Base-by-base conservation (phyloP, 2,888 invertebrate genomes). In the Limenitis camilla region DNA sequence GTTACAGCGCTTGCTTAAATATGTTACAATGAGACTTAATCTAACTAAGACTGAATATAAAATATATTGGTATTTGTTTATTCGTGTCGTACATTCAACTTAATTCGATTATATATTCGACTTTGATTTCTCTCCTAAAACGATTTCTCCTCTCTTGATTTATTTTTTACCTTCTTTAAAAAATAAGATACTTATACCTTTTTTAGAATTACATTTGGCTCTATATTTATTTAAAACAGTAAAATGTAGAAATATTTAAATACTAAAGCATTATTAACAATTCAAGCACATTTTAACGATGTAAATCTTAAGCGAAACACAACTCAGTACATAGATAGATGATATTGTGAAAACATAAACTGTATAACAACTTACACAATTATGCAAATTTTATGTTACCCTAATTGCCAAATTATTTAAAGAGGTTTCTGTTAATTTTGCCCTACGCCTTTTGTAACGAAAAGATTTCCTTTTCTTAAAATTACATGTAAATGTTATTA, bases 321-420 rank as follows among this genome's bases (percentile, higher is more conserved):
- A 41, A 47, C 51, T 11, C 42, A 31, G 47, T 45, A 53, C 45
- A 44, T 48, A 61, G 61, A 63, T 63, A 72, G 76, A 76, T 77
- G 73, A 71, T 74, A 76, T 78, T 79, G 77, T 78, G 72, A 76
- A 76, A 83, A 78, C 76, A 83, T 80, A 82, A 83, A 84, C 82
- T 80, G 70, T 71, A 72, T 68, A 45, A 74, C 71, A 83, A 84
- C 76, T 83, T 81, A 74, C 69, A 83, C 82, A 83, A 83, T 85
- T 85, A 86, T 85, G 85, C 69, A 77, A 75, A 86, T 86, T 85
- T 85, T 77, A 85, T 85, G 83, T 82, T 76, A 77, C 81, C 84
- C 82, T 85, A 85, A 86, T 86, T 85, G 83, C 85, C 76, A 81
- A 83, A 81, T 85, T 84, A 86, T 85, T 85, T 86, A 82, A 82